These are phyloP conservation scores for Seriola dumerili DNA, from an alignment of 2,113 vertebrate genomes.

Conservation along the genomic window DNA sequence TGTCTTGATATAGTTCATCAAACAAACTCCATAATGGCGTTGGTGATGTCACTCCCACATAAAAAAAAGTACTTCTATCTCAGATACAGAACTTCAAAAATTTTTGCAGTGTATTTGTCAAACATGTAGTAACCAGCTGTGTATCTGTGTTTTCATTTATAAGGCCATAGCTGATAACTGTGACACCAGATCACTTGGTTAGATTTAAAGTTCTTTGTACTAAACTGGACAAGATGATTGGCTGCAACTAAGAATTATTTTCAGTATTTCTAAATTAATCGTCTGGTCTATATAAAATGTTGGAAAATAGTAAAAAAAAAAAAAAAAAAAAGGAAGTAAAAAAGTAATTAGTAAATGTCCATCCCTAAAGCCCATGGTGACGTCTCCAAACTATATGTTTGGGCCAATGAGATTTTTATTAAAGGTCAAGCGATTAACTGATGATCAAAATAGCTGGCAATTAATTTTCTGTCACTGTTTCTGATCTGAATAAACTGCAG, in stretches of 20 bases:
- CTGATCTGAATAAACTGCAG: neutral
- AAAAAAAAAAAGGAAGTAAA: neutral
- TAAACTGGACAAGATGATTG: neutral
- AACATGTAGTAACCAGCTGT: no score
- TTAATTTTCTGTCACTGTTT: neutral
- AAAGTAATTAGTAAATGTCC: neutral
- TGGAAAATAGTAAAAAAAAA: neutral
- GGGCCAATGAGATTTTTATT: neutral
- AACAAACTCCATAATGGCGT: neutral
- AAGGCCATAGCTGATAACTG: no score
- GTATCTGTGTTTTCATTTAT: no score
- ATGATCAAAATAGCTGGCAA: neutral
- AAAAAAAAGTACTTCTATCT: no score
- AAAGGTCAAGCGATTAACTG: neutral
- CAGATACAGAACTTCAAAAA: no score
- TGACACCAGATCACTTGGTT: no score
- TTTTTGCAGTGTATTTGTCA: no score
- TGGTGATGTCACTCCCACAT: no score
- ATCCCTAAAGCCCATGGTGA: neutral
- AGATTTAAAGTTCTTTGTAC: neutral
- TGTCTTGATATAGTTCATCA: neutral
- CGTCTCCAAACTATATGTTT: neutral
- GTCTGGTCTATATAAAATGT: neutral
- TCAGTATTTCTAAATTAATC: no score
- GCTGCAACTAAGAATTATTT: no score